Base-by-base conservation (phyloP, 2,797 vertebrate genomes). In the Enteromius anoplus region DNA sequence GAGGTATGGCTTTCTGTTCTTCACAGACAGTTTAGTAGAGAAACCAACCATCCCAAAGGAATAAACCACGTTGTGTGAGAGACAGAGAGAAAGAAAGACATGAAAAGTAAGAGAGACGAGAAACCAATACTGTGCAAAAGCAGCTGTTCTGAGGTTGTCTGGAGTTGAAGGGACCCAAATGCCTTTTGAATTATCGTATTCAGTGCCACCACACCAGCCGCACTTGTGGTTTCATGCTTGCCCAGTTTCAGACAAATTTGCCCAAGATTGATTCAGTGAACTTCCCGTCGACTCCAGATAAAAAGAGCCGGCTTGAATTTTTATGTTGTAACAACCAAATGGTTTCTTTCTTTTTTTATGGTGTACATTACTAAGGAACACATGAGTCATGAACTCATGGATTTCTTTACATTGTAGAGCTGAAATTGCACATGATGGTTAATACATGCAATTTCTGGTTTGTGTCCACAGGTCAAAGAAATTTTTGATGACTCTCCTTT, bases 401-500 rank as follows among this genome's bases (percentile, higher is more conserved):
- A 81, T 21, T 21, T 69, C 32, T 42, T 47, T 23, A 76, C 42
- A 71, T 47, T 5, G 29, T 70, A 34, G 6, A 78, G 37, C 17
- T 62, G 60, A 5, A 69, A 49, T 58, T 70, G 34, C 32, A 51
- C 40, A 62, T 29, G 3, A 64, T 45, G 42, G 3, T 51, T 66
- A 66, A 78, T 32, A 21, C 9, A 17, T 64, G 40, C 19, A 37
- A 45, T 17, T 53, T 80, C 37, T 80, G 60, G 29, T 37, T 78
- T 84, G 12, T 71, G 10, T 76, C 58, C 15, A 86, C 87, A 99
- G 98, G 97, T 99, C 78, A 93, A 89, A 89, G 93, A 96, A 8
- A 93, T 97, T 77, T 98, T 99, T 91, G 93, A 93, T 5, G 95
- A 97, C 71, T 99, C 97, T 51, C 97, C 98, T 49, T 99, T 99